A percentile compares a stretch with the other conserved stretches of the same genome.
These are phyloP conservation scores for Oreochromis grahami DNA, from an alignment of 2,797 vertebrate genomes.

Conservation along the genomic window DNA sequence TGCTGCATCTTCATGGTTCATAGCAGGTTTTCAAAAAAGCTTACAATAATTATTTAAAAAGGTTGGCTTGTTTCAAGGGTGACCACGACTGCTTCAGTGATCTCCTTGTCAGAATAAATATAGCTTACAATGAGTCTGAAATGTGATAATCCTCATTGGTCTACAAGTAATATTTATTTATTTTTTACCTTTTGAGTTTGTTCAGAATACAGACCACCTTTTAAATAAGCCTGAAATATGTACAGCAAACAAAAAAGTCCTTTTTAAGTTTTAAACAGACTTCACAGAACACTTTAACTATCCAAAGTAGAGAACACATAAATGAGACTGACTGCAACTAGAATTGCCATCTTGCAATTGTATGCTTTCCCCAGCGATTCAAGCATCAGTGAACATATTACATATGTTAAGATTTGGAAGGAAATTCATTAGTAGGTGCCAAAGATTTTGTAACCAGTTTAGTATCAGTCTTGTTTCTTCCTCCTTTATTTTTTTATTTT, in stretches of 20 bases:
- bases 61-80: background rate
- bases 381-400: background rate
- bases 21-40: background rate
- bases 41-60: background rate
- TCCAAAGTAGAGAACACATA: background rate
- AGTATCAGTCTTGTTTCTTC: background rate
- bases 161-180: rapidly evolving
- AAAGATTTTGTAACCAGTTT: background rate
- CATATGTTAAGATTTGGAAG: background rate
- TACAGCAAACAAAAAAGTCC: background rate
- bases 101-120: background rate
- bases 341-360: background rate
- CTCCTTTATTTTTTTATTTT: background rate
- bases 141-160: background rate
- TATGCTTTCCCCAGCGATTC: background rate
- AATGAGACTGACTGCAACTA: background rate
- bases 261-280: background rate
- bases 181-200: background rate
- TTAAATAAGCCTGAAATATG: background rate
- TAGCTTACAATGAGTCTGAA: background rate
- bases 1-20: background rate
- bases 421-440: background rate
- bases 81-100: background rate
- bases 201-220: background rate
- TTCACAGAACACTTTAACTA: background rate